A percentile compares a stretch with the other conserved stretches of the same genome.
Conservation (phyloP, 2,113 vertebrate species). For the Oreotrochilus melanogaster region DNA sequence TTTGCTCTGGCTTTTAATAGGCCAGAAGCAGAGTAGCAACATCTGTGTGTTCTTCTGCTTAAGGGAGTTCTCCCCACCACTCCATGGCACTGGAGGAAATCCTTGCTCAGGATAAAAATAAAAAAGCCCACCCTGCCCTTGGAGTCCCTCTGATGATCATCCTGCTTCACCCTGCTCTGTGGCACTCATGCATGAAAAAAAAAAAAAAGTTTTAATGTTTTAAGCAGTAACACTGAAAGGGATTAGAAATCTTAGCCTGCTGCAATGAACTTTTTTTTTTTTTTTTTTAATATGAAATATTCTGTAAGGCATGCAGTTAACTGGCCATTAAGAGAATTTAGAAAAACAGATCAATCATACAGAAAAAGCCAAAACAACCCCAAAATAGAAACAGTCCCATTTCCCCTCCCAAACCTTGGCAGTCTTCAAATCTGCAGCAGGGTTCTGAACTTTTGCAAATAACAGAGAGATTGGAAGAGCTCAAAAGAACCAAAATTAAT, state of each 20-base stretch:
- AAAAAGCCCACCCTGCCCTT: background rate
- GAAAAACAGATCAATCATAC: background rate
- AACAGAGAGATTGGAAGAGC: background rate
- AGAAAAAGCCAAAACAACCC: background rate
- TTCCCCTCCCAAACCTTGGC: background rate
- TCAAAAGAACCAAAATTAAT: background rate
- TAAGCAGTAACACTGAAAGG: background rate
- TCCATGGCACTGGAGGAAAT: background rate
- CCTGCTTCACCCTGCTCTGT: accelerated
- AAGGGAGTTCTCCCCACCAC: background rate
- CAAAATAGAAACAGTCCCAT: background rate
- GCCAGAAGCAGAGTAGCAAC: background rate
- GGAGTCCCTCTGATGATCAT: background rate
- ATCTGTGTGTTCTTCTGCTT: background rate
- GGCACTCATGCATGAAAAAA: too few relatives aligned
- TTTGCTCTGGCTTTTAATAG: background rate
- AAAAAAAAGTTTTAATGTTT: background rate
- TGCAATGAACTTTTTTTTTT: background rate
- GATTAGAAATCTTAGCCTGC: background rate
- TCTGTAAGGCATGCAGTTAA: background rate
- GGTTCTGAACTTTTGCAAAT: background rate
- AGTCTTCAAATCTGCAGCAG: background rate
- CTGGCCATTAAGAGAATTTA: background rate
- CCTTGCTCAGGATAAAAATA: background rate
- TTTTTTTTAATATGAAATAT: background rate